phyloP scores from a whole-genome alignment of 2,888 invertebrate species.

The Nyleta sp. region DNA sequence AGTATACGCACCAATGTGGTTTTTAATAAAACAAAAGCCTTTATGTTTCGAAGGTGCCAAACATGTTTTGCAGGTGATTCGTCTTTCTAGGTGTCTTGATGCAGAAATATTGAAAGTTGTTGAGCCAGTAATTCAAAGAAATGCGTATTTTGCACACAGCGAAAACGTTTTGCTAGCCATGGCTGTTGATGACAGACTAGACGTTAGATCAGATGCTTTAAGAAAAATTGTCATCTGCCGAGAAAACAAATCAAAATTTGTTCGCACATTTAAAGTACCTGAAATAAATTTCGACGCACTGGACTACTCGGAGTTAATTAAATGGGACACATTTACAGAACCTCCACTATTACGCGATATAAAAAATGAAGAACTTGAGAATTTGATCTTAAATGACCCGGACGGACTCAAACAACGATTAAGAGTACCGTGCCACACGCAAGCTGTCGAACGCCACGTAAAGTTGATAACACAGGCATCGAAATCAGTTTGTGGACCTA shows the following conservation, averaged over 20 bases:
- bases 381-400: background rate
- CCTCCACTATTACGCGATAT: slow-evolving; percentile 14
- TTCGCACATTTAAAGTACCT: slow-evolving; percentile 2
- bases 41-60: slow-evolving; percentile 23
- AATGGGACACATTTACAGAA: slow-evolving; percentile 7
- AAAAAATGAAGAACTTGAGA: background rate
- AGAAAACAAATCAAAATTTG: background rate
- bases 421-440: slow-evolving; percentile 6
- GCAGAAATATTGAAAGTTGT: slow-evolving; percentile 27
- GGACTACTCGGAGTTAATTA: background rate
- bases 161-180: slow-evolving; percentile 72
- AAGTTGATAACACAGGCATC: slow-evolving; percentile 13
- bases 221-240: slow-evolving; percentile 1
- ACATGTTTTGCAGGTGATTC: slow-evolving; percentile 8
- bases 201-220: slow-evolving; percentile 77
- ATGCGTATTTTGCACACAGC: slow-evolving; percentile 70
- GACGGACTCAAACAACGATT: background rate
- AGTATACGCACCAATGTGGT: slow-evolving; percentile 26
- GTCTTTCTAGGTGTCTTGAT: slow-evolving; percentile 39
- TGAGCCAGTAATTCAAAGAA: slow-evolving; percentile 37
- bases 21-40: slow-evolving; percentile 19
- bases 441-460: slow-evolving; percentile 15
- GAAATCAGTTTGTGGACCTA: slow-evolving; percentile 7
- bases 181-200: slow-evolving; percentile 63
- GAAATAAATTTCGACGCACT: slow-evolving; percentile 13